Base-by-base conservation (phyloP, 2,797 vertebrate genomes). In the Neopelma chrysocephalum region DNA sequence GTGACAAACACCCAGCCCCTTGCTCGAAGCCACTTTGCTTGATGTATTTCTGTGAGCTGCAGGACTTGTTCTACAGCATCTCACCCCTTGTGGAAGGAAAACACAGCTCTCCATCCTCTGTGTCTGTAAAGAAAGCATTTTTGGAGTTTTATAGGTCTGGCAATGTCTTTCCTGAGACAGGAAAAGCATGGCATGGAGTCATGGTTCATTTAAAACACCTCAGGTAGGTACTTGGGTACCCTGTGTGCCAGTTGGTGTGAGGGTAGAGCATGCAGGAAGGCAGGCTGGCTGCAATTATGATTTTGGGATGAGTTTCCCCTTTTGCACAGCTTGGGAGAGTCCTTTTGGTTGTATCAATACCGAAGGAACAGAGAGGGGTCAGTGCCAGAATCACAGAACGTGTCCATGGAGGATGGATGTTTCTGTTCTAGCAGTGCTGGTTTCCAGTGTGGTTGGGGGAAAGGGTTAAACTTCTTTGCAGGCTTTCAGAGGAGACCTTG, bases 21-120 rank as follows among this genome's bases (percentile, higher is more conserved):
- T 29, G 62, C 60, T 61, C 54, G 61, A 61, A 62, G 68, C 40
- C 11, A 12, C 36, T 89, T 66, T 65, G 38, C 21, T 64, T 54
- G 85, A 65, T 58, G 50, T 58, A 78, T 93, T 93, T 96, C 57
- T 73, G 60, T 40, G 76, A 79, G 69, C 65, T 65, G 40, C 23
- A 8, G 5, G 34, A 12, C 42, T 81, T 10, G 1, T 16, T 80
- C 47, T 51, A 12, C 4, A 54, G 66, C 45, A 79, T 32, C 64
- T 81, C 29, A 7, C 31, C n/a, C 45, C 36, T 45, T 1, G 2
- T 4, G 47, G 26, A 3, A 43, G 34, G 51, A 11, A 32, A 32
- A 27, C 29, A 31, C 11, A 34, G 58, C 23, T 66, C n/a, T 60
- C 10, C 2, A 3, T 26, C 32, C 11, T 53, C 76, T 57, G 3